Base-by-base conservation (phyloP, 1,140 invertebrate species). In the Galleria mellonella region DNA sequence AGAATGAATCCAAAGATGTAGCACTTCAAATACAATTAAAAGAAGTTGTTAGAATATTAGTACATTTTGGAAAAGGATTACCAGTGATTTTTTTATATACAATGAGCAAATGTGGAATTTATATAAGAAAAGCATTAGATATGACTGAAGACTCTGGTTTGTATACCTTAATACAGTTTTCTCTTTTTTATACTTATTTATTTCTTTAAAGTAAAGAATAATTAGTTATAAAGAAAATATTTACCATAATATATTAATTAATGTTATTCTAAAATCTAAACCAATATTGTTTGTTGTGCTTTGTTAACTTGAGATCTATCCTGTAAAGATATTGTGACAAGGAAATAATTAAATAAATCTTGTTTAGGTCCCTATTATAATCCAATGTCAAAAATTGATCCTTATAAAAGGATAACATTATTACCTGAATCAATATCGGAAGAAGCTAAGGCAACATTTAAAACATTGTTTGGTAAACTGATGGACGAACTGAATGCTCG, bases 51-150 rank as follows among this genome's bases (percentile, higher is more conserved):
- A 93, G 91, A 83, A 88, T 94, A 45, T 82, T 94, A 51, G 89
- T 90, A 37, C 91, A 94, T 86, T 93, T 94, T 84, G 90, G 91
- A 4, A 92, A 91, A 65, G 72, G 81, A 7, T 86, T 93, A 66
- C 92, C 93, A 1, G 90, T 95, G 1, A 79, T 96, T 40, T 95
- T 96, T 83, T 89, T 96, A 61, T 94, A 94, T 61, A 90, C 92
- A 14, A 89, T 89, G 43, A 87, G 88, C 35, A 86, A 74, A 28
- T 91, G 90, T 70, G 94, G 91, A 17, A 83, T 75, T 9, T 89
- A 87, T 56, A 90, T 96, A 48, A 87, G 94, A 47, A 89, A 90
- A 69, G 64, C 88, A 11, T 87, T 96, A 39, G 89, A 90, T 29
- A 92, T 94, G 92, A 79, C 89, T 17, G 88, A 89, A 58, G 89